Evolutionary conservation across 2,888 invertebrate genomes (phyloP).

Genomic region (Kuschelorhynchus macadamiae): DNA sequence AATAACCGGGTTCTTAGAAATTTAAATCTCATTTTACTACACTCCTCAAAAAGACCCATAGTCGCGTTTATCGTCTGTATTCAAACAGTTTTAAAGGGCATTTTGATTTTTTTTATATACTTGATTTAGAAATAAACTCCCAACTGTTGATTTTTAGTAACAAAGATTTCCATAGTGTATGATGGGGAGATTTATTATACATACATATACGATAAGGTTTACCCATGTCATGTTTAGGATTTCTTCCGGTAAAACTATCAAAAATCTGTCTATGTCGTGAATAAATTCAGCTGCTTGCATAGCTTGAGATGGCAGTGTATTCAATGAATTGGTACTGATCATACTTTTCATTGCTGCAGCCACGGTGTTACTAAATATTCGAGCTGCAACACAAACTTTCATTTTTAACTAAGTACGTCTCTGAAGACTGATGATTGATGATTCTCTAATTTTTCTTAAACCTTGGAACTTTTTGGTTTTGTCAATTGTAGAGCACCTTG

Average conservation of each 20-base stretch:
- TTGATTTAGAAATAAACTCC: conserved; percentile 5
- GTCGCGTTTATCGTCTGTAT: no score
- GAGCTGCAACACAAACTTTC: conserved; percentile 41
- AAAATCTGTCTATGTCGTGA: conserved; percentile 19
- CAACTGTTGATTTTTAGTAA: conserved; percentile 17
- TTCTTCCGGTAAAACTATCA: background rate
- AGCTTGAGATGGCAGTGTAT: conserved; percentile 31
- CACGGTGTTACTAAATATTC: conserved; percentile 37
- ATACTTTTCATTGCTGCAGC: conserved; percentile 39
- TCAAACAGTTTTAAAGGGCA: background rate
- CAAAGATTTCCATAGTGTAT: conserved; percentile 35
- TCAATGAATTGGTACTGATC: background rate
- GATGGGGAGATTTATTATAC: conserved; percentile 21
- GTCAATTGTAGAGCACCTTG: conserved; percentile 7
- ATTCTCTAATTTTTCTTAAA: conserved; percentile 12
- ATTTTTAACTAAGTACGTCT: conserved; percentile 31
- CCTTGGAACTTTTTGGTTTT: conserved; percentile 18
- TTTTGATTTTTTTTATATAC: background rate
- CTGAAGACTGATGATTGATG: conserved; percentile 22
- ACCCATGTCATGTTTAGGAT: conserved; percentile 27
- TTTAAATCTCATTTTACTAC: no score
- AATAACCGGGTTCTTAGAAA: conserved; percentile 26
- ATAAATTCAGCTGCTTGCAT: conserved; percentile 48
- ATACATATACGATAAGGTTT: no score
- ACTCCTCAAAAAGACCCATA: no score